Conservation (phyloP, 2,888 invertebrate genomes). For the Glyphotaelius pellucidus region DNA sequence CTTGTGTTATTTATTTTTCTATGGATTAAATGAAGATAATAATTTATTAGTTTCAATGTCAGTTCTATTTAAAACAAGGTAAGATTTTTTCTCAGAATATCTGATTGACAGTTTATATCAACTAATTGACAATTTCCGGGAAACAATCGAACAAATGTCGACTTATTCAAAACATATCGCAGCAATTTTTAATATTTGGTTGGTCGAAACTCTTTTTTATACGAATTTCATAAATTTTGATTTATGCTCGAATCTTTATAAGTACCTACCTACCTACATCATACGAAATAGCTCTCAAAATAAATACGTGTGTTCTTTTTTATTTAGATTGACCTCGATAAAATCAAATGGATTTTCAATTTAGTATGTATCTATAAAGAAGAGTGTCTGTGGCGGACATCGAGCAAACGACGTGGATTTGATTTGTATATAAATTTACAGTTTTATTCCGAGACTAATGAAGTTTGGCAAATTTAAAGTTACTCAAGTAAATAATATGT, state of each 20-base stretch:
- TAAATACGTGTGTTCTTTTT: no score
- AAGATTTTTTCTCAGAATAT: neutral
- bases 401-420: no score
- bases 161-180: neutral
- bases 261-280: neutral
- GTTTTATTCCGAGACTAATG: no score
- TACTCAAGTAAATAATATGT: no score
- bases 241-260: neutral
- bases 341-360: neutral
- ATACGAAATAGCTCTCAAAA: no score
- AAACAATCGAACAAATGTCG: neutral
- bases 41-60: neutral
- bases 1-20: no score
- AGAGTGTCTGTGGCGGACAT: no score
- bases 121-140: neutral
- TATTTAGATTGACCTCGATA: neutral
- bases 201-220: neutral
- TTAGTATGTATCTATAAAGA: no score
- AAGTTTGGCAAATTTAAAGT: no score
- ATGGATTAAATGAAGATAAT: neutral
- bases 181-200: neutral
- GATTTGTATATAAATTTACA: no score
- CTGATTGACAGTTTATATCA: neutral
- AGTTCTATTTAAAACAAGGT: neutral
- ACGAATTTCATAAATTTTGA: neutral